Evolutionary conservation across 1,140 invertebrate species (phyloP), one percentile per base, ranked within the genome.

Genomic region (Drosophila hydei): DNA sequence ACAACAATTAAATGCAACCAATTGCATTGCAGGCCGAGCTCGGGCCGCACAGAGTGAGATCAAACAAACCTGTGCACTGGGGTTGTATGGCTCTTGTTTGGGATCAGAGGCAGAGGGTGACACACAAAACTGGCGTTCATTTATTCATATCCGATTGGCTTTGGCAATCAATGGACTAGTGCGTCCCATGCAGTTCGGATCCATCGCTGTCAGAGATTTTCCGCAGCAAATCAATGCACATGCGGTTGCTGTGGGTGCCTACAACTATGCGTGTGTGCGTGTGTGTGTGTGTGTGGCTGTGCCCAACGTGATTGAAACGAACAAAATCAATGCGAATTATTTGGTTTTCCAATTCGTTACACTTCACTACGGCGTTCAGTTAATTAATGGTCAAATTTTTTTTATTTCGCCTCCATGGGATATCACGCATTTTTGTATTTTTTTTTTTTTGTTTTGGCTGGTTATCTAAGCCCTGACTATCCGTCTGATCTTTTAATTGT

Each of bases 271-370:
- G 36, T 27, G 5, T 21, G 43, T 40, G 62, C 16, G 23, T 42
- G 27, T 52, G 42, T 55, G 8, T 50, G 16, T 33, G 40, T 56
- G 18, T 27, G 52, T 30, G 45, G 25, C 43, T 63, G 65, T 61
- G 47, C 56, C 60, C 63, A 70, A 69, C 58, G 55, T 67, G 60
- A 76, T 76, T 72, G 71, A 75, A 77, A 87, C 78, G 78, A 76
- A 58, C 69, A 63, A 88, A 88, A 88, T 88, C 83, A 88, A 88
- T 89, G 75, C 83, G 78, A 88, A 89, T 88, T 88, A 88, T 88
- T 88, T 88, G 83, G 83, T 88, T 88, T 87, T 83, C 83, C 83
- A 88, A 88, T 88, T 88, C 83, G 84, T 83, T 88, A 88, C 83
- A 83, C 75, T 81, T 79, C 69, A 64, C 60, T 75, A 61, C 64